Evolutionary conservation across 1,140 invertebrate genomes (phyloP), one percentile per base, ranked within the genome.

Genomic region (Bradysia coprophila): DNA sequence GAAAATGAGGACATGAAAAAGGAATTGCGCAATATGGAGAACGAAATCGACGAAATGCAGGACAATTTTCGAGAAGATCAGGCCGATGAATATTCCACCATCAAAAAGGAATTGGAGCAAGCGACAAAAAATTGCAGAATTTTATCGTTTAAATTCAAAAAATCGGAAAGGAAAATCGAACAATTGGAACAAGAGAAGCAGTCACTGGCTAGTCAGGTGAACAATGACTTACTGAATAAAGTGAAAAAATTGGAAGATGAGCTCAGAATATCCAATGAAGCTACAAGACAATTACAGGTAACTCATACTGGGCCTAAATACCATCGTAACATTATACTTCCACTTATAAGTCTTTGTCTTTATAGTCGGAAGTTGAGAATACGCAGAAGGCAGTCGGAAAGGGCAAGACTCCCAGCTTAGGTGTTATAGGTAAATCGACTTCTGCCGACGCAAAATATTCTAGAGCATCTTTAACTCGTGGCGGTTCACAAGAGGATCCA

Each of bases 71-170:
- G 90, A 48, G 91, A 98, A 58, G 92, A 98, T 51, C 91, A 98
- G 67, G 89, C 88, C 13, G 89, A 96, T 51, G 93, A 97, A 62
- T 97, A 97, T 59, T 80, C 89, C n/a, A 86, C 81, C 44, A 57
- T 95, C 31, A 81, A 91, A 63, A 84, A 91, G 55, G 88, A 92
- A 64, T 70, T 95, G 43, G 91, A 96, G 53, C 84, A 89, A 54
- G 84, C 83, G n/a, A 89, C 89, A 21, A 98, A 99, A 62, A 98
- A 98, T 64, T 98, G 93, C 64, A 73, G 95, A 48, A 93, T 99
- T 49, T 68, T 99, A 21, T 96, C 96, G 45, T 98, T 98, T 59
- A 98, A 98, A 65, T 65, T 98, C 39, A 76, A 93, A 51, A 99
- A 98, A 71, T 75, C 88, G 19, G 96, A 99, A 61, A 73, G 93